These are phyloP conservation scores for Plutomurus gul DNA, from an alignment of 1,140 invertebrate genomes.

Conservation along the genomic window DNA sequence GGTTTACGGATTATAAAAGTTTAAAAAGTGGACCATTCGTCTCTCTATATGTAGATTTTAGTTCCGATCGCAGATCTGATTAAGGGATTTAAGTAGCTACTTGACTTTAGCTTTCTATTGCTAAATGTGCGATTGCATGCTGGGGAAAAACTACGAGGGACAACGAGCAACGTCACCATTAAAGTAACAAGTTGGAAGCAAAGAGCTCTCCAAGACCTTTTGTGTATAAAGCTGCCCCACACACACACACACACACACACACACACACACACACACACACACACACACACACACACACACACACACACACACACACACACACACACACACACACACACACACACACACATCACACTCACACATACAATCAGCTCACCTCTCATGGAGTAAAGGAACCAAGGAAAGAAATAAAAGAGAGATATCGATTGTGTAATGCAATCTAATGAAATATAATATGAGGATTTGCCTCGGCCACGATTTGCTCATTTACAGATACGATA, in stretches of 20 bases:
- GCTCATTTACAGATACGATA: neutral
- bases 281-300: neutral
- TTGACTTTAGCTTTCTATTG: slow-evolving; percentile 7
- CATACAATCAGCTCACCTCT: too few species aligned
- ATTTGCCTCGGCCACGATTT: neutral
- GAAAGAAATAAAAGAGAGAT: neutral
- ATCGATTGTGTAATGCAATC: neutral
- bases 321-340: neutral
- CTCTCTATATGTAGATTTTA: slow-evolving; percentile 2
- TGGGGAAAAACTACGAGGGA: neutral
- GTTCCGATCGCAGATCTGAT: neutral
- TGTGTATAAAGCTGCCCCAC: neutral
- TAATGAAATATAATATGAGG: neutral
- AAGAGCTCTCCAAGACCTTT: too few species aligned
- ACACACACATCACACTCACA: neutral
- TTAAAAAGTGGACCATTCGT: neutral
- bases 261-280: neutral
- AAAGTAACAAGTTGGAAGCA: neutral
- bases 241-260: neutral
- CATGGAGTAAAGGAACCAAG: neutral
- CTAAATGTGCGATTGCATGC: slow-evolving; percentile 20
- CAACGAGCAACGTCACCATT: neutral
- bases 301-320: neutral
- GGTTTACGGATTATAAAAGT: neutral
- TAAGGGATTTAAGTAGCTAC: slow-evolving; percentile 2